Percentiles rank a stretch among this genome's conserved stretches.
These are phyloP conservation scores for Crossaster papposus DNA, from an alignment of 53 echinoderm and acorn worm genomes.

Conservation along the genomic window DNA sequence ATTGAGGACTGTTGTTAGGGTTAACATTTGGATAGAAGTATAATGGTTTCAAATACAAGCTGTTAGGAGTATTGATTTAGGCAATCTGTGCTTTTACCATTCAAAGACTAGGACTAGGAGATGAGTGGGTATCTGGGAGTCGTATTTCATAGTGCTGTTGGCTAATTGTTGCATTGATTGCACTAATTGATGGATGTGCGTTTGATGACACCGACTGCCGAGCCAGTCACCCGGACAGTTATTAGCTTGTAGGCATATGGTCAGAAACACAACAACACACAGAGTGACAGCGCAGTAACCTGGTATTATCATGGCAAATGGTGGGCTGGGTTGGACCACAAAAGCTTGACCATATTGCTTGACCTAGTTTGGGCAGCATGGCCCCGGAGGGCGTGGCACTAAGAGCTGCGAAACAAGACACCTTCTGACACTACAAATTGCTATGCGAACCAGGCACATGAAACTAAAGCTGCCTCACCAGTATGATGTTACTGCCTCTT, in stretches of 20 bases:
- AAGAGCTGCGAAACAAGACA: slow-evolving; percentile 49
- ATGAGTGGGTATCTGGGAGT: neutral
- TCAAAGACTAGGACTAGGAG: neutral
- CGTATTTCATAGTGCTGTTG: slow-evolving; percentile 37
- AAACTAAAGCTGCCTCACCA: slow-evolving; percentile 42
- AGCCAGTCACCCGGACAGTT: neutral
- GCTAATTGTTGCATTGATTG: slow-evolving; percentile 44
- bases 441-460: slow-evolving; percentile 36
- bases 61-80: neutral
- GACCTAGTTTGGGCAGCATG: slow-evolving; percentile 45
- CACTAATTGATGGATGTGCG: slow-evolving; percentile 40
- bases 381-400: slow-evolving; percentile 45
- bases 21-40: neutral
- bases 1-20: too few species aligned
- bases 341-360: slow-evolving; percentile 45
- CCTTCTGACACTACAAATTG: slow-evolving; percentile 55
- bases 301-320: slow-evolving; percentile 13
- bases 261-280: slow-evolving; percentile 50
- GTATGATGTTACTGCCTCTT: slow-evolving; percentile 62
- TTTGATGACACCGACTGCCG: slow-evolving; percentile 50
- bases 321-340: neutral
- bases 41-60: neutral
- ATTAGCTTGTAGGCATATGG: slow-evolving; percentile 39
- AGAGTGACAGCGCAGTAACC: slow-evolving; percentile 41
- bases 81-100: neutral